Conservation (phyloP, 2,888 invertebrate species). For the Drosophila histrio region DNA sequence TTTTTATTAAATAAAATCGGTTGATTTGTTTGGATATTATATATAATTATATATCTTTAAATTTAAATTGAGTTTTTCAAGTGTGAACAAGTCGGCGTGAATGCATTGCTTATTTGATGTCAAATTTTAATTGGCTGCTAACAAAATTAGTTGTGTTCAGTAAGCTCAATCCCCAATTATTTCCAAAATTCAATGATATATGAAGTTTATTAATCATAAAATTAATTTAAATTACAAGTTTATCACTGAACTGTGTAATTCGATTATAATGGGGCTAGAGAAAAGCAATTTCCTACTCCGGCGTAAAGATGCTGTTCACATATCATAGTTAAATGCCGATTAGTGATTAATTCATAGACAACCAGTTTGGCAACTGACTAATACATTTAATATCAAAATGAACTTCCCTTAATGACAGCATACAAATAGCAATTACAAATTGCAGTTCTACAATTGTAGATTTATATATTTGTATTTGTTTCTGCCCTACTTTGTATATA, state of each 20-base stretch:
- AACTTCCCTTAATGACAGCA: constrained; percentile 13
- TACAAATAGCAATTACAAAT: constrained; percentile 12
- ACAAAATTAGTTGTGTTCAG: no score
- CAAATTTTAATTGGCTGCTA: neutral
- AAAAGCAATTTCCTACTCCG: constrained; percentile 25
- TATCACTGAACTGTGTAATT: constrained; percentile 38
- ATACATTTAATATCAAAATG: neutral
- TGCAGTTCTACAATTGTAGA: neutral
- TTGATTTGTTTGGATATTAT: no score
- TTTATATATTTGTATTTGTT: neutral
- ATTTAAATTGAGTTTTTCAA: neutral
- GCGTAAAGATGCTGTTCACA: constrained; percentile 10
- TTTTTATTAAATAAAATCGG: no score
- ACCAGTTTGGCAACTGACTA: neutral
- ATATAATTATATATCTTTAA: no score
- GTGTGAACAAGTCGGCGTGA: neutral
- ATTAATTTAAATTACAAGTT: constrained; percentile 1
- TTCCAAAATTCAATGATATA: neutral
- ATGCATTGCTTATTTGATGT: neutral
- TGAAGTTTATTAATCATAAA: neutral
- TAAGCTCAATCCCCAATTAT: neutral
- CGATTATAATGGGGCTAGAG: constrained; percentile 23
- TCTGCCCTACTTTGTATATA: neutral
- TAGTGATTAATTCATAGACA: constrained; percentile 12
- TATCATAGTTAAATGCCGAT: constrained; percentile 12